Conservation (phyloP, 2,888 invertebrate species). For the Lordiphosa fenestrarum region DNA sequence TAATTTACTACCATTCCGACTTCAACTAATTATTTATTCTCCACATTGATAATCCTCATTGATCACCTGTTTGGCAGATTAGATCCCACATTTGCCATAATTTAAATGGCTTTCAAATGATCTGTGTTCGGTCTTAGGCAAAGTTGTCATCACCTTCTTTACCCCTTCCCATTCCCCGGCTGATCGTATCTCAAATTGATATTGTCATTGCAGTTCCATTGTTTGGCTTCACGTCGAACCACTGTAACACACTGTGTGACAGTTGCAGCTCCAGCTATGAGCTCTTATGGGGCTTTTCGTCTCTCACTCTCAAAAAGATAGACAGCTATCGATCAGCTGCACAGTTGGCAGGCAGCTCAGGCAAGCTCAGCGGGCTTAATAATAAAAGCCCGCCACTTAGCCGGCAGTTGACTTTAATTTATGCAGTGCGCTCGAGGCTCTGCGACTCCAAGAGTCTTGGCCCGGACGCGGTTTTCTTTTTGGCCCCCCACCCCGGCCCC, state of each 20-base stretch:
- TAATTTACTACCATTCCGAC: too few species aligned
- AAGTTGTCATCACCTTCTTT: too few species aligned
- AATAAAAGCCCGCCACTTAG: constrained; percentile 73
- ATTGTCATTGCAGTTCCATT: too few species aligned
- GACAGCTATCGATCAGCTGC: constrained; percentile 71
- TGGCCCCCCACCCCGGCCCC: background rate
- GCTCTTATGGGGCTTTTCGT: constrained; percentile 31
- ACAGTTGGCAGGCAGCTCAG: constrained; percentile 63
- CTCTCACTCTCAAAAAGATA: constrained; percentile 38
- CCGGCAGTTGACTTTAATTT: constrained; percentile 70
- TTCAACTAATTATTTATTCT: too few species aligned
- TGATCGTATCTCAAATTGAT: too few species aligned
- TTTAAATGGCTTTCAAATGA: too few species aligned
- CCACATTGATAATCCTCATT: too few species aligned
- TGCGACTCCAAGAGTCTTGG: constrained; percentile 49
- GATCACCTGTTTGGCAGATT: too few species aligned
- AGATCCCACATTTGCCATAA: too few species aligned
- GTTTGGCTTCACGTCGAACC: too few species aligned
- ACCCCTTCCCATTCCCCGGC: too few species aligned
- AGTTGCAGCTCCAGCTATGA: constrained; percentile 24
- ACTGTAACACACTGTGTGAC: constrained; percentile 18
- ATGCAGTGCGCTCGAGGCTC: constrained; percentile 63
- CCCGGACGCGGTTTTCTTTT: constrained; percentile 30
- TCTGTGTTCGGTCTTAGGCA: too few species aligned
- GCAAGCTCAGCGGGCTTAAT: constrained; percentile 72